Evolutionary conservation across 2,113 vertebrate species (phyloP), one percentile per base, ranked within the genome.

Genomic region (Sylvia atricapilla): DNA sequence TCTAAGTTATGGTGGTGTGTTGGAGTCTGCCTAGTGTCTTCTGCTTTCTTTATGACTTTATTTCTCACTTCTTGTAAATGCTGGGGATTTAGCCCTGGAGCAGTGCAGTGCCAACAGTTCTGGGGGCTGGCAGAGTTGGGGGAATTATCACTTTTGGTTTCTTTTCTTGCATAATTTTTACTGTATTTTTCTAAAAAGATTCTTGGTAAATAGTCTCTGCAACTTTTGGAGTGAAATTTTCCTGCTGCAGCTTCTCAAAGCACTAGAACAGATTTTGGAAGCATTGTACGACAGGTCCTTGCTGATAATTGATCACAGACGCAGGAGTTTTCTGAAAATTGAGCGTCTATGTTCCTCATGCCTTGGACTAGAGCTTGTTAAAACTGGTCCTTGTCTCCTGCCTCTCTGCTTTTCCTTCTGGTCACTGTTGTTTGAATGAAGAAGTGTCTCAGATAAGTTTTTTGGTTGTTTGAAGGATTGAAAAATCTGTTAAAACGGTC

Each of bases 271-370:
- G 84, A 76, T 78, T 94, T 96, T 97, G 96, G 96, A 95, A 97
- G 90, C n/a, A 2, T 87, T 9, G 2, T 87, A 22, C 30, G 3
- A 20, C 93, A 95, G 91, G 91, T 96, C 84, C 86, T 91, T 81
- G 85, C 75, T 96, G 96, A 58, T 97, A 89, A 95, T 92, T 93
- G 90, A 41, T 96, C 85, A 85, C 90, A 95, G 94, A 94, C 76
- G 41, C 89, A 74, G 90, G 94, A 90, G 87, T 79, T 91, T 37
- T 84, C 58, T 97, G 94, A 96, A 94, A 90, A 93, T 11, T 58
- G 86, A 95, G 53, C 7, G 1, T 93, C 31, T 93, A 33, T 84
- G 69, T 53, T 67, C 88, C 81, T 92, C 68, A 90, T 92, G 85
- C 77, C 96, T 96, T 90, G 78, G 84, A 77, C 69, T 76, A 37